Conservation (phyloP, 1,140 invertebrate species). For the Trissolcus basalis region DNA sequence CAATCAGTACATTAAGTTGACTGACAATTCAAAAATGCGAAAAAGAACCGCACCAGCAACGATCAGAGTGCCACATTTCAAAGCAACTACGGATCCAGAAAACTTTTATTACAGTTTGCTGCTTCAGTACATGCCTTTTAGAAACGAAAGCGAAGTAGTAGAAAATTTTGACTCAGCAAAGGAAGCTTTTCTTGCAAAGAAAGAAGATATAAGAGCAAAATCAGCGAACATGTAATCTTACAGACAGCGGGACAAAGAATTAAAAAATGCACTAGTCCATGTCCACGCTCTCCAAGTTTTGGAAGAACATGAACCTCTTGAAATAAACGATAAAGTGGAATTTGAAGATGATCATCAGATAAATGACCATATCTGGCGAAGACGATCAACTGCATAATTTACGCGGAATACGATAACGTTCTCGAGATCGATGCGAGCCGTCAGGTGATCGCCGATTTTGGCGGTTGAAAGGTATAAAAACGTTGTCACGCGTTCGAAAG, state of each 20-base stretch:
- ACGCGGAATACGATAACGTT: too few species aligned
- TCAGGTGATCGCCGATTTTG: too few species aligned
- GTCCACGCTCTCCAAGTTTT: conserved; percentile 26
- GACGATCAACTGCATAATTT: too few species aligned
- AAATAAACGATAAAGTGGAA: conserved; percentile 8
- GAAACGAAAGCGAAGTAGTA: conserved; percentile 60
- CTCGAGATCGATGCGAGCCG: too few species aligned
- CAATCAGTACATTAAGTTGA: too few species aligned
- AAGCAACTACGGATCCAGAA: conserved; percentile 62
- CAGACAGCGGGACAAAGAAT: conserved; percentile 17
- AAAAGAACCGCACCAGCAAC: conserved; percentile 56
- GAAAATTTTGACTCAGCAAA: conserved; percentile 59
- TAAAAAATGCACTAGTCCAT: conserved; percentile 26
- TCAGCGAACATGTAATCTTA: conserved; percentile 22
- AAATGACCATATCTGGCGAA: too few species aligned
- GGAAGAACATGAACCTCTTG: conserved; percentile 12
- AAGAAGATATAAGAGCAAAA: conserved; percentile 17
- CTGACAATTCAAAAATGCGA: too few species aligned
- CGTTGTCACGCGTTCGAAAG: too few species aligned
- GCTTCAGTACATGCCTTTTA: conserved; percentile 64
- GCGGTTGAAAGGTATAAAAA: too few species aligned
- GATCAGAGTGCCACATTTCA: conserved; percentile 64
- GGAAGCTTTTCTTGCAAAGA: conserved; percentile 60
- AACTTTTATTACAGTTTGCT: conserved; percentile 65
- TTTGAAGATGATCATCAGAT: conserved; percentile 4